Evolutionary conservation across 2,113 vertebrate species (phyloP).

Genomic region (Dasyurus viverrinus): DNA sequence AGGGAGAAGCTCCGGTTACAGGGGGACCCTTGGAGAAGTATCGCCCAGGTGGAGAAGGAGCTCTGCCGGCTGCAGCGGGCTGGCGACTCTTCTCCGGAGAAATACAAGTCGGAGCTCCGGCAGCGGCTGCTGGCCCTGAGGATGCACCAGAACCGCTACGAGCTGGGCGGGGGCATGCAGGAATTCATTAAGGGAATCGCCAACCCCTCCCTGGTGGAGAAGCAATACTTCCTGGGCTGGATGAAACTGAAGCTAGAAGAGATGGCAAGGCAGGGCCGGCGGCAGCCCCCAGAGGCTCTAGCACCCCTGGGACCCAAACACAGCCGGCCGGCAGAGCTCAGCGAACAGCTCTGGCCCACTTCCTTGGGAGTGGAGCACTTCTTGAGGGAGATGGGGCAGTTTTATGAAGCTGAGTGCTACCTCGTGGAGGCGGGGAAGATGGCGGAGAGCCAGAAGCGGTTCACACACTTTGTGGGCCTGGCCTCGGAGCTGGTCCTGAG

Average conservation of each 20-base stretch:
- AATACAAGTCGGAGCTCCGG: conserved; percentile 62
- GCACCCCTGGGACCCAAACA: conserved; percentile 35
- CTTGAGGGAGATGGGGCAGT: conserved; percentile 88
- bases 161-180: conserved; percentile 47
- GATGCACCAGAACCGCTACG: conserved; percentile 62
- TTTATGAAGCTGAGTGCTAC: conserved; percentile 85
- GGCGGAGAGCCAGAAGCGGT: background rate
- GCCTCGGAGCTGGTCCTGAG: conserved; percentile 83
- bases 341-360: conserved; percentile 74
- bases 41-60: conserved; percentile 69
- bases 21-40: conserved; percentile 66
- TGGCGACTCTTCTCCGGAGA: conserved; percentile 30
- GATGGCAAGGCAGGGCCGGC: conserved; percentile 11
- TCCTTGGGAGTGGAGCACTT: conserved; percentile 88
- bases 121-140: conserved; percentile 65
- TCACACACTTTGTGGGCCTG: conserved; percentile 16
- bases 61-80: conserved; percentile 64
- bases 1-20: conserved; percentile 71
- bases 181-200: conserved; percentile 71
- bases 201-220: conserved; percentile 56
- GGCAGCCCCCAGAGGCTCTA: conserved; percentile 38
- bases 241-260: conserved; percentile 72
- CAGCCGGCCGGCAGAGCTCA: conserved; percentile 26
- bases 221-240: conserved; percentile 77
- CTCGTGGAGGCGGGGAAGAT: conserved; percentile 62